Conservation (phyloP, 2,888 invertebrate species). For the Drosophila helvetica region DNA sequence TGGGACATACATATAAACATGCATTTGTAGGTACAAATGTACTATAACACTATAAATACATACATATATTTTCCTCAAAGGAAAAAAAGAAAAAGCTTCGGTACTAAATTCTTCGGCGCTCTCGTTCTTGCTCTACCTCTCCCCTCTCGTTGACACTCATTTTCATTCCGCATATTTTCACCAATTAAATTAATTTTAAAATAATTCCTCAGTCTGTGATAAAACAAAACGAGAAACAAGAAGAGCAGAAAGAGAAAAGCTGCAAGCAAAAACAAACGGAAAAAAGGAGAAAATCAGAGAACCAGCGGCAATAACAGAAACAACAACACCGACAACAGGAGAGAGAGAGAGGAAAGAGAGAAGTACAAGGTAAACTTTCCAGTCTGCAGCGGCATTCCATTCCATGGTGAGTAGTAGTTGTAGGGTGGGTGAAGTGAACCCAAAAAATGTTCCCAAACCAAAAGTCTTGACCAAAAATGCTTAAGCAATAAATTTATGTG, state of each 20-base stretch:
- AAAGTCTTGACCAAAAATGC: constrained; percentile 68
- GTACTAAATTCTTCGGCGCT: neutral
- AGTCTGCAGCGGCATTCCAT: constrained; percentile 42
- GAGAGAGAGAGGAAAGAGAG: constrained; percentile 24
- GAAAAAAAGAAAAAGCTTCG: neutral
- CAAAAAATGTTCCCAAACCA: constrained; percentile 57
- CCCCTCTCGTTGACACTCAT: neutral
- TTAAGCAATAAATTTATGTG: constrained; percentile 73
- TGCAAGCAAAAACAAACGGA: constrained; percentile 10
- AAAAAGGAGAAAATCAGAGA: constrained; percentile 1
- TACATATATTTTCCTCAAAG: neutral
- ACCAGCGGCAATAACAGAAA: neutral
- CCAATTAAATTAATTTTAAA: constrained; percentile 33
- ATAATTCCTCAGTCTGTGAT: constrained; percentile 36
- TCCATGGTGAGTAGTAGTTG: constrained; percentile 36
- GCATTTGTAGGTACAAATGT: too few relatives aligned
- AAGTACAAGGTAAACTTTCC: constrained; percentile 38
- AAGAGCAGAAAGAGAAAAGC: constrained; percentile 17
- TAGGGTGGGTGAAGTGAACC: constrained; percentile 15
- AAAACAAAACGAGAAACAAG: constrained; percentile 37
- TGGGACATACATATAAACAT: neutral
- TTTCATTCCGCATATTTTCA: constrained; percentile 27
- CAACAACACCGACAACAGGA: neutral
- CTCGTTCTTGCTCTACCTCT: neutral
- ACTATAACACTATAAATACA: neutral